Evolutionary conservation across 2,113 vertebrate species (phyloP).

Genomic region (Lycaon pictus): DNA sequence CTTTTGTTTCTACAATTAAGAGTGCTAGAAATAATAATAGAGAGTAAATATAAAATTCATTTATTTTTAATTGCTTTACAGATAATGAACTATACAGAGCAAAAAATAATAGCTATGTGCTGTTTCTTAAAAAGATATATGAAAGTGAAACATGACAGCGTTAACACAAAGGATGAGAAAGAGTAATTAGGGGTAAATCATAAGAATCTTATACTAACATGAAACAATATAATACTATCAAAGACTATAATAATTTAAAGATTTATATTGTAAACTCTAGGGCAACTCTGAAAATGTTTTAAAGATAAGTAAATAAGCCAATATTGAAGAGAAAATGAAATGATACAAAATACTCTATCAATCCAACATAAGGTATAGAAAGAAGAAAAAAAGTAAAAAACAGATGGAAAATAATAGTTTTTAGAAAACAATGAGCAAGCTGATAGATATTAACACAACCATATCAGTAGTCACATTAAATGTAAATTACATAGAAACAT

Average conservation of each 20-base stretch:
- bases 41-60: not conserved
- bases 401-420: not conserved
- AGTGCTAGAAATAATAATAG: not conserved
- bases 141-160: not conserved
- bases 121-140: not conserved
- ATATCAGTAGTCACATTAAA: not conserved
- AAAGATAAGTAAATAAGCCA: not conserved
- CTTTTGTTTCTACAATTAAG: not conserved
- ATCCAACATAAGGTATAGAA: not conserved
- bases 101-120: not conserved
- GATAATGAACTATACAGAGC: not conserved
- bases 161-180: not conserved
- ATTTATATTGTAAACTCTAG: not conserved
- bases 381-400: not conserved
- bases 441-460: not conserved
- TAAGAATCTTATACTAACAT: not conserved
- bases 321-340: not conserved
- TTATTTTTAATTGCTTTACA: not conserved
- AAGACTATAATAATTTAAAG: not conserved
- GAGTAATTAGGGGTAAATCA: not conserved
- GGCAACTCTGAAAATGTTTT: not conserved
- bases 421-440: not conserved
- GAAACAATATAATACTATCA: not conserved
- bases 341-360: not conserved
- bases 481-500: not conserved